phyloP scores from a whole-genome alignment of 1,140 invertebrate species.

The Lepidurus apus region DNA sequence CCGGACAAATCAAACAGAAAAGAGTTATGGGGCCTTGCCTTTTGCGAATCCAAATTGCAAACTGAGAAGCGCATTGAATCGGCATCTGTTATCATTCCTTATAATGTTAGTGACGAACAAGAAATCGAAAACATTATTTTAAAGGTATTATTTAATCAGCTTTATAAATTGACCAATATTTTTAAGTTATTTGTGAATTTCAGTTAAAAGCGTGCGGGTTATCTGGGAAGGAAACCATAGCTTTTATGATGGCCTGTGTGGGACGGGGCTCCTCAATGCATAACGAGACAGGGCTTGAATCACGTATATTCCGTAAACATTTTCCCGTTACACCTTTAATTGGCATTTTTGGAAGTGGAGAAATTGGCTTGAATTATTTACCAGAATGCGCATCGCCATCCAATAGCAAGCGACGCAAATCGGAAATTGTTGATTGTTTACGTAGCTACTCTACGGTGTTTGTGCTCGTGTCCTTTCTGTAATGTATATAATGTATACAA shows the following conservation, averaged over 20 bases:
- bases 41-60: not conserved
- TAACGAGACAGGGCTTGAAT: conserved; percentile 50
- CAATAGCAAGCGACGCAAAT: not conserved
- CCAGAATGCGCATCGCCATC: conserved; percentile 33
- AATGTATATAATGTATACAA: not conserved
- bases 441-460: not conserved
- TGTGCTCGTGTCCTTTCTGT: not conserved
- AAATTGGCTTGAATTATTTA: conserved; percentile 50
- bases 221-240: conserved; percentile 46
- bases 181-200: not conserved
- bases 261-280: conserved; percentile 48
- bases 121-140: not conserved
- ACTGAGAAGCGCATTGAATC: not conserved
- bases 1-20: not conserved
- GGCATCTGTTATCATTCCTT: not conserved
- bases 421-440: not conserved
- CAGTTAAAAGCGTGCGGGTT: conserved; percentile 43
- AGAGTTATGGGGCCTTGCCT: not conserved
- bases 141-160: not conserved
- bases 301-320: conserved; percentile 51
- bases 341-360: conserved; percentile 56
- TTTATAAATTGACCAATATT: not conserved
- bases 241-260: conserved; percentile 56
- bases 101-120: conserved; percentile 11
- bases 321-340: conserved; percentile 55